A percentile compares a stretch with the other conserved stretches of the same genome.
phyloP scores from a whole-genome alignment of 2,113 vertebrate genomes.

The Upupa epops region DNA sequence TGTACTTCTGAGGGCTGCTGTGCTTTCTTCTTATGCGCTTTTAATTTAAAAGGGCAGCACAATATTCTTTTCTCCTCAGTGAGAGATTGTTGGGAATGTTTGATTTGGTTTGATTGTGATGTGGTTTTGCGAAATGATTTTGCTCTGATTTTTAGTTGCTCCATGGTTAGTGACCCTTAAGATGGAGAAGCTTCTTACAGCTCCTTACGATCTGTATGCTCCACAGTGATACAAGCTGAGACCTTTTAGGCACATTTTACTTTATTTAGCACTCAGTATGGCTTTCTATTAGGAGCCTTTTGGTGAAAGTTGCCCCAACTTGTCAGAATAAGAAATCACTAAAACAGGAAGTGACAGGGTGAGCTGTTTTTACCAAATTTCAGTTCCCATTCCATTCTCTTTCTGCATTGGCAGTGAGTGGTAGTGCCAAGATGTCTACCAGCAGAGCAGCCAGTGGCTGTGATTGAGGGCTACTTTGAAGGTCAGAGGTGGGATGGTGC shows the following conservation, averaged over 20 bases:
- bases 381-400: background rate
- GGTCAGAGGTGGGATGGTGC: background rate
- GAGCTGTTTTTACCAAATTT: background rate
- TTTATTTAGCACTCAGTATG: background rate
- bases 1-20: background rate
- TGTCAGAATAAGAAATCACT: background rate
- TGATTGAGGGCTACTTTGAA: rapidly evolving
- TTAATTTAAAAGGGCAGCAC: background rate
- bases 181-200: background rate
- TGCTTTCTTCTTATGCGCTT: background rate
- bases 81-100: background rate
- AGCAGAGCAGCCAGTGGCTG: background rate
- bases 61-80: background rate
- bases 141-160: background rate
- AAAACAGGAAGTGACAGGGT: background rate
- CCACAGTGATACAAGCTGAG: background rate
- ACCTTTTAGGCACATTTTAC: background rate
- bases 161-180: background rate
- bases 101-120: constrained; percentile 7
- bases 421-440: background rate
- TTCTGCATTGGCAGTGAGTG: rapidly evolving
- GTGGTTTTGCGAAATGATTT: background rate
- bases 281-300: background rate
- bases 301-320: background rate
- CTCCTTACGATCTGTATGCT: background rate